phyloP scores from a whole-genome alignment of 1,140 invertebrate species.

The Bombus waltoni region DNA sequence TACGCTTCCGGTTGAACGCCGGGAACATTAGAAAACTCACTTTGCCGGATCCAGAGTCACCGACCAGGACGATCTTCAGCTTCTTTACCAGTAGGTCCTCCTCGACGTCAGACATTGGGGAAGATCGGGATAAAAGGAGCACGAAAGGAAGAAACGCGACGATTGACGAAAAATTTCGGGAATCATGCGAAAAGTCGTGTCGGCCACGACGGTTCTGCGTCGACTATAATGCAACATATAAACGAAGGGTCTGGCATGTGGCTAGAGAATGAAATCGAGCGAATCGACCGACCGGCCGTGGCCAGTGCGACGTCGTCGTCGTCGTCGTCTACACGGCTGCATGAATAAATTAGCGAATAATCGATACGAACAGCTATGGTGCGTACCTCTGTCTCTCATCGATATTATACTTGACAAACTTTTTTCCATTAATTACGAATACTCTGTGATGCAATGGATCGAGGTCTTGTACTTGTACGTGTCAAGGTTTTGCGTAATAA shows the following conservation, averaged over 20 bases:
- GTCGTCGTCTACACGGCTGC: constrained; percentile 36
- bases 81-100: constrained; percentile 88
- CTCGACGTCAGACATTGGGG: constrained; percentile 85
- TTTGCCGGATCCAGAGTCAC: constrained; percentile 92
- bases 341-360: constrained; percentile 76
- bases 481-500: constrained; percentile 5
- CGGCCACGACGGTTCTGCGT: constrained; percentile 25
- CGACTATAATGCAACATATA: constrained; percentile 59
- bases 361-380: constrained; percentile 64
- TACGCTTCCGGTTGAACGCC: not conserved
- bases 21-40: constrained; percentile 83
- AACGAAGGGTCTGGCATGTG: constrained; percentile 55
- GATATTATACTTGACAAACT: not conserved
- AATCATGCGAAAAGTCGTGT: constrained; percentile 54
- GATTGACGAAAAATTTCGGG: not conserved
- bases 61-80: constrained; percentile 91
- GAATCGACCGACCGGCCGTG: constrained; percentile 66
- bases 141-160: not conserved
- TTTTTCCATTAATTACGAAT: not conserved
- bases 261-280: constrained; percentile 54
- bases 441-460: not conserved
- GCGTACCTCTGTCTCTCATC: constrained; percentile 28
- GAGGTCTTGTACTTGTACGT: not conserved
- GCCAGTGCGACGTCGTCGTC: constrained; percentile 64
- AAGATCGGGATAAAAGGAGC: constrained; percentile 27